Base-by-base conservation (phyloP, 2,888 invertebrate genomes). In the Epistrophella euchroma region DNA sequence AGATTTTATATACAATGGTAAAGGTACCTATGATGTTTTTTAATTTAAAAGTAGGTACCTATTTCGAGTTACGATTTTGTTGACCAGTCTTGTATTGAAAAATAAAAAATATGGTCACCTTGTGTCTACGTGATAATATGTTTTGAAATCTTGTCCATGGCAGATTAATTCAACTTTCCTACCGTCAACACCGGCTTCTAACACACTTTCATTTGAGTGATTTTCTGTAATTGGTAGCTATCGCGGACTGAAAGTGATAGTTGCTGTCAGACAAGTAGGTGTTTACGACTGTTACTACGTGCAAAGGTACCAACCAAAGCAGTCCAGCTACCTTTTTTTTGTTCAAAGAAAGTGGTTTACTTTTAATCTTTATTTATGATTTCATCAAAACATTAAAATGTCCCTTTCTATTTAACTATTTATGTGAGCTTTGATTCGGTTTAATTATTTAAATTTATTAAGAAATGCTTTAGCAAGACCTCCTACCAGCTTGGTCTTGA, bases 191-290 rank as follows among this genome's bases (percentile, higher is more conserved):
- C 50, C 32, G 35, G 50, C 19, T 22, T 28, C 25, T 66, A 35
- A 66, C 32, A 47, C 11, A 52, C 52, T 68, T 52, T 68, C 52
- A 52, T 22, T 68, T 37, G 68, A 52, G 22, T 50, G n/a, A 68
- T 64, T 76, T 47, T 37, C 40, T 43, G 22, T 58, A 76, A 72
- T 66, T 71, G 56, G 64, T 32, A 35, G 45, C 19, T 40, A 73
- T 22, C 47, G 55, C 50, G 37, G 17, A 58, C 47, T 3, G 66
- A 79, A 66, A 79, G 79, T 73, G 78, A 78, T 72, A 78, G 71
- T 72, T 56, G 72, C 11, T 32, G 35, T 11, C 13, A 55, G 25
- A 19, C 52, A 68, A 52, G 68, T 68, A 68, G 19, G 17, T 66
- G 17, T 28, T 11, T 19, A 15, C 1, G 3, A 11, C 7, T 40